Percentiles rank a stretch among this genome's conserved stretches.
phyloP scores from a whole-genome alignment of 2,797 vertebrate species.

The Lepus oiostolus region DNA sequence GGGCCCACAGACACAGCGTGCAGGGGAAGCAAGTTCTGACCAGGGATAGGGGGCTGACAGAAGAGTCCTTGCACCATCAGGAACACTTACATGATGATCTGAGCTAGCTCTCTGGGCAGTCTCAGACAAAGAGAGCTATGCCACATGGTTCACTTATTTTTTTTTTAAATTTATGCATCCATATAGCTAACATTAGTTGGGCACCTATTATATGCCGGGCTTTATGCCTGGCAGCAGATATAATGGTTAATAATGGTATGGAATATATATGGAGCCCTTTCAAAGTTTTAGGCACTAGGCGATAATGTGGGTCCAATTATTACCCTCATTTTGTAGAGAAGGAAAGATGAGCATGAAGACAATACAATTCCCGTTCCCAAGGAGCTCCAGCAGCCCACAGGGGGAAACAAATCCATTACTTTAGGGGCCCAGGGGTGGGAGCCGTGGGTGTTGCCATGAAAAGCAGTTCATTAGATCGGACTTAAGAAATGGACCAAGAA shows the following conservation, averaged over 20 bases:
- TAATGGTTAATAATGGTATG: background rate
- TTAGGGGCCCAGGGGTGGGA: background rate
- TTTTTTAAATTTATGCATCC: background rate
- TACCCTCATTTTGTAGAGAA: background rate
- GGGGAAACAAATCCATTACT: background rate
- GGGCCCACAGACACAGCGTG: background rate
- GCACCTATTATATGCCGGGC: background rate
- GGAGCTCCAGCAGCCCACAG: background rate
- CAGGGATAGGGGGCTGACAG: background rate
- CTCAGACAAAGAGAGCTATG: background rate
- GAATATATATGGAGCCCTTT: slow-evolving; percentile 12
- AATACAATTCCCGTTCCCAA: background rate
- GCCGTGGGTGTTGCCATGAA: background rate
- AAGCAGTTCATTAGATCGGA: slow-evolving; percentile 2
- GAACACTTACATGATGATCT: background rate
- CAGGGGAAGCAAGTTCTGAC: background rate
- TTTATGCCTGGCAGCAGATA: slow-evolving; percentile 23
- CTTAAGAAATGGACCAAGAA: slow-evolving; percentile 1
- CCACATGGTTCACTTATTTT: background rate
- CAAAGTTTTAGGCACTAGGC: background rate
- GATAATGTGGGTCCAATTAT: background rate
- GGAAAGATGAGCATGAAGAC: background rate
- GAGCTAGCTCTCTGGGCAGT: background rate
- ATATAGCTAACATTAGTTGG: background rate
- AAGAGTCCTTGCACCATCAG: background rate